Conservation (phyloP, 2,113 vertebrate genomes). For the Eptesicus fuscus region DNA sequence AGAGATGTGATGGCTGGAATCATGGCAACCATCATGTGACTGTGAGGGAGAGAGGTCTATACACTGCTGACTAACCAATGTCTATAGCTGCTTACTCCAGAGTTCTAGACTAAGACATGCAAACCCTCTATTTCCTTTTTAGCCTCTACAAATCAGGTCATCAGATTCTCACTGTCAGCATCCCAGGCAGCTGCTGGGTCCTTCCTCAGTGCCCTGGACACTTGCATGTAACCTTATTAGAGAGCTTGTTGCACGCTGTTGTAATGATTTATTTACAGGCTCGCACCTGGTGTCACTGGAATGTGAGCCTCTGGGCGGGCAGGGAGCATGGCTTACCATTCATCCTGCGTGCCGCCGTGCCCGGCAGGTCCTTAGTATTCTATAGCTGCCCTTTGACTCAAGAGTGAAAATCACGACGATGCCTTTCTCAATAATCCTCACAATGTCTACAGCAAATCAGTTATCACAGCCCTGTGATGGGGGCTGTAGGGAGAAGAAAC, state of each 20-base stretch:
- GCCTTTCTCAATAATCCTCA: constrained; percentile 30
- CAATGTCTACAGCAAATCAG: constrained; percentile 6
- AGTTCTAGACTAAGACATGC: neutral
- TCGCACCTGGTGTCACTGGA: neutral
- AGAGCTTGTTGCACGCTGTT: neutral
- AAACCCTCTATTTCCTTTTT: neutral
- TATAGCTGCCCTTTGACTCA: neutral
- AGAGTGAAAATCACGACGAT: neutral
- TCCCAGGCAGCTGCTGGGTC: neutral
- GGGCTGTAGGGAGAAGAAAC: neutral
- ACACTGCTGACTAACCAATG: neutral
- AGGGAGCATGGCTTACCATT: neutral
- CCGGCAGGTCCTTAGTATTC: constrained; percentile 27
- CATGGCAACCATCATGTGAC: neutral
- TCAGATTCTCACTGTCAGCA: neutral
- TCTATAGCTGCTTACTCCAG: neutral
- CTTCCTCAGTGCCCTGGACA: neutral
- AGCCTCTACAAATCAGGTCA: neutral
- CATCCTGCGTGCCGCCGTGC: neutral
- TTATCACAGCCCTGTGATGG: neutral
- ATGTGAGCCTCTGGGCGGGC: neutral
- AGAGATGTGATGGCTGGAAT: neutral
- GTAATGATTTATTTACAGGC: constrained; percentile 28
- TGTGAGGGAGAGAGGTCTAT: neutral
- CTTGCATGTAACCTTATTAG: neutral